These are phyloP conservation scores for Pseudolycoriella hygida DNA, from an alignment of 2,888 invertebrate species.

Conservation along the genomic window DNA sequence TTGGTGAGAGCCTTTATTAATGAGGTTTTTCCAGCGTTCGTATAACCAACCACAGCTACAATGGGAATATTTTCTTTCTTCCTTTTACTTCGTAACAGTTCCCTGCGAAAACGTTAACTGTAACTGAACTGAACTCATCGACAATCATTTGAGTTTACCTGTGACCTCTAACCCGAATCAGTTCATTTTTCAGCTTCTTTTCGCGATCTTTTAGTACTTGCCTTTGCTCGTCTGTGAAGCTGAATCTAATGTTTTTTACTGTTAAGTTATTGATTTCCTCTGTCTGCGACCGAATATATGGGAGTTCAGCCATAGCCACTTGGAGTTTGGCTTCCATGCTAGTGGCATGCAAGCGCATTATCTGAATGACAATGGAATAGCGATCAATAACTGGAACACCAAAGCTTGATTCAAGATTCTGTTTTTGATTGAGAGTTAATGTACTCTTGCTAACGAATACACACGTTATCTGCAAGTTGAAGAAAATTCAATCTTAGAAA, in stretches of 20 bases:
- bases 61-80: constrained; percentile 39
- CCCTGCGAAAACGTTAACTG: no score
- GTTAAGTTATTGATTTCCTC: constrained; percentile 23
- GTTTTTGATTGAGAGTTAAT: constrained; percentile 41
- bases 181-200: constrained; percentile 36
- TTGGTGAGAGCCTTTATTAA: constrained; percentile 61
- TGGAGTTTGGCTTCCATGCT: constrained; percentile 65
- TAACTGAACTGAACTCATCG: constrained; percentile 10
- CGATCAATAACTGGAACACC: constrained; percentile 53
- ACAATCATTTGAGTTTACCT: constrained; percentile 13
- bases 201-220: constrained; percentile 42
- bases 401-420: constrained; percentile 40
- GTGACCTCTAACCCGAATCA: constrained; percentile 40
- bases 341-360: constrained; percentile 57
- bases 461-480: constrained; percentile 32
- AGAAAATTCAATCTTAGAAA: background rate
- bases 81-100: constrained; percentile 35
- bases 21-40: constrained; percentile 67
- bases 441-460: constrained; percentile 54
- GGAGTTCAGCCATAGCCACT: constrained; percentile 57
- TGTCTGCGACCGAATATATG: constrained; percentile 47
- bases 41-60: constrained; percentile 70
- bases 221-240: constrained; percentile 31
- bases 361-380: constrained; percentile 59
- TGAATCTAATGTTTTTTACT: constrained; percentile 23